Evolutionary conservation across 1,140 invertebrate species (phyloP), one percentile per base, ranked within the genome.

Genomic region (Penaeus indicus): DNA sequence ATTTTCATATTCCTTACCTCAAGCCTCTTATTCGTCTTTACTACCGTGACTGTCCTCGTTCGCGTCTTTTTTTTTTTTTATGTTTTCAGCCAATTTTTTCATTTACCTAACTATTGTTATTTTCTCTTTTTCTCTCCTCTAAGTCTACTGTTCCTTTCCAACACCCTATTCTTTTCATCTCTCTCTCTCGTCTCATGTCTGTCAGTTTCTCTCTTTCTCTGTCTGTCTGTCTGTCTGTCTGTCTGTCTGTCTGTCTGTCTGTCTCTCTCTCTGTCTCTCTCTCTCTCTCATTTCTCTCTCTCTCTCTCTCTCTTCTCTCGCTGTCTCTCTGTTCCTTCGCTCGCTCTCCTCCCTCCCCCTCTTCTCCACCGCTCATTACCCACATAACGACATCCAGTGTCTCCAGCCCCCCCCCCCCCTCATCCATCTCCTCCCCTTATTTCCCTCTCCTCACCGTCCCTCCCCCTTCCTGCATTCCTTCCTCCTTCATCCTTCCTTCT

Each of bases 221-320:
- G 72, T 77, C 5, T 77, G 11, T n/a, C 38, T 78, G 77, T 32
- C 18, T 78, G 75, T 78, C 32, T 78, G 75, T 78, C 32, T 78
- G 75, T 78, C 32, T 78, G 32, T 32, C 32, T 32, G 2, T 32
- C 32, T 32, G 32, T 32, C 32, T 32, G 32, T 32, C 32, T 32
- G 77, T 78, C 38, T 78, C 27, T 78, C 18, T 38, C 27, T 38
- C 38, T 38, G 77, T 38, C 38, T 38, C 27, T 32, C 32, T 32
- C 32, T 32, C 32, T 32, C 32, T 32, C 32, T 32, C 32, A n/a
- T 32, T 2, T 32, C 32, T 32, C 32, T 32, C 32, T n/a, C n/a
- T n/a, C n/a, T n/a, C n/a, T 42, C 19, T 42, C 72, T 77, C 7
- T n/a, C 2, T 13, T 42, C 72, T 8, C 72, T 19, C 42, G 19